phyloP scores from a whole-genome alignment of 2,113 vertebrate genomes.

The Campylomormyrus numenius region DNA sequence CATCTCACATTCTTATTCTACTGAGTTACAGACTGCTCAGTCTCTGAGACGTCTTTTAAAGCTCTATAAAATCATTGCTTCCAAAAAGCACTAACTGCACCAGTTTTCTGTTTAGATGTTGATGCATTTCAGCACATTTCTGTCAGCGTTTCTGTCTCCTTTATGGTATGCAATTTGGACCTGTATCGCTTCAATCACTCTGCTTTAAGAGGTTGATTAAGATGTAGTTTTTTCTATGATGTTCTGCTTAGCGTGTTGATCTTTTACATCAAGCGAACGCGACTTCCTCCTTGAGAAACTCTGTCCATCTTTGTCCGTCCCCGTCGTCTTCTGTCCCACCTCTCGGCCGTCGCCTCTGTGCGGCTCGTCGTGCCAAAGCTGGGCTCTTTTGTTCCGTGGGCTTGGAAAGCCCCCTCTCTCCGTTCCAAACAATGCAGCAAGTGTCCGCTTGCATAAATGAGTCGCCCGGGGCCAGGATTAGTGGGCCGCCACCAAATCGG shows the following conservation, averaged over 20 bases:
- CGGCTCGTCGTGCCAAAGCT: neutral
- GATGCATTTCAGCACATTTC: neutral
- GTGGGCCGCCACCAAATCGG: neutral
- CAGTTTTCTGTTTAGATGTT: neutral
- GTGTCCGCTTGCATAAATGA: slow-evolving; percentile 13
- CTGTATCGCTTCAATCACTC: neutral
- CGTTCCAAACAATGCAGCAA: slow-evolving; percentile 13
- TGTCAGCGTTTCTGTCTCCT: neutral
- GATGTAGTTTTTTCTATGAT: neutral
- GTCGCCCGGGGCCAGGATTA: slow-evolving; percentile 8
- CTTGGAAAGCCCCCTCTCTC: slow-evolving; percentile 4
- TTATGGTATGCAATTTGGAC: neutral
- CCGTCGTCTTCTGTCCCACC: neutral
- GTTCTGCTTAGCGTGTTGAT: neutral
- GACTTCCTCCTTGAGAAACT: neutral
- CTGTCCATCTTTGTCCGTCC: neutral
- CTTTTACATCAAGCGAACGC: neutral
- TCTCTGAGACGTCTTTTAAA: neutral
- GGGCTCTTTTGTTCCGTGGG: neutral
- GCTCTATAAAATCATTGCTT: neutral
- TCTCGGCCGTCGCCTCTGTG: neutral
- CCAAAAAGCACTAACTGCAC: neutral
- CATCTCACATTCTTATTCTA: neutral
- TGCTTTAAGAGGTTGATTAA: neutral
- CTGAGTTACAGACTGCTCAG: neutral